Percentiles rank a stretch among this genome's conserved stretches.
Conservation (phyloP, 2,888 invertebrate species). For the Odontomyia ornata region DNA sequence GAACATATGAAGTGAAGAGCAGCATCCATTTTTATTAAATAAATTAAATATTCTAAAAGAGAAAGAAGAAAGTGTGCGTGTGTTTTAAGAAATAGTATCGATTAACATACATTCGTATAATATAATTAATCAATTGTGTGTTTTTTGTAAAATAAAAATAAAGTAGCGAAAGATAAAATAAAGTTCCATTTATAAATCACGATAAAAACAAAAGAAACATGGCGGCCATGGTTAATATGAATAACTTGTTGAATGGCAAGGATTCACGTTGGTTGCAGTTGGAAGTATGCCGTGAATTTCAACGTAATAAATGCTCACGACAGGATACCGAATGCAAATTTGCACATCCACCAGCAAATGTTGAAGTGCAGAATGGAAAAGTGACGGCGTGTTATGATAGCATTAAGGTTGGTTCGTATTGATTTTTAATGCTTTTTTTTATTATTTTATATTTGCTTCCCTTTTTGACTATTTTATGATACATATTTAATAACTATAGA, state of each 20-base stretch:
- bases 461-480: background rate
- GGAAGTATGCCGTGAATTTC: slow-evolving; percentile 99
- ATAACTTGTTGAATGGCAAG: slow-evolving; percentile 96
- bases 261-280: slow-evolving; percentile 99
- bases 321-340: slow-evolving; percentile 99
- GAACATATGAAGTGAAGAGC: slow-evolving; percentile 16
- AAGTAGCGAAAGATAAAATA: slow-evolving; percentile 47
- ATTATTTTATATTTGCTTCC: background rate
- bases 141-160: slow-evolving; percentile 30
- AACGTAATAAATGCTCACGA: slow-evolving; percentile 99
- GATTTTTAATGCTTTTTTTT: slow-evolving; percentile 1
- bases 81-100: background rate
- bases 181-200: slow-evolving; percentile 11
- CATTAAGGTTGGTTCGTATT: slow-evolving; percentile 88
- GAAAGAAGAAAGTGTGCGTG: background rate
- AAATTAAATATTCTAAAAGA: background rate
- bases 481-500: background rate
- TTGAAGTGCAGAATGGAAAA: slow-evolving; percentile 99
- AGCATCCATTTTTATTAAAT: slow-evolving; percentile 11
- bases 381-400: slow-evolving; percentile 99
- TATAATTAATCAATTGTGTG: slow-evolving; percentile 32
- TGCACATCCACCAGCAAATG: slow-evolving; percentile 99
- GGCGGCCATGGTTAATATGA: slow-evolving; percentile 95
- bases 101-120: background rate
- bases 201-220: slow-evolving; percentile 58